phyloP scores from a whole-genome alignment of 1,140 invertebrate genomes.

The Brachionus koreanus region DNA sequence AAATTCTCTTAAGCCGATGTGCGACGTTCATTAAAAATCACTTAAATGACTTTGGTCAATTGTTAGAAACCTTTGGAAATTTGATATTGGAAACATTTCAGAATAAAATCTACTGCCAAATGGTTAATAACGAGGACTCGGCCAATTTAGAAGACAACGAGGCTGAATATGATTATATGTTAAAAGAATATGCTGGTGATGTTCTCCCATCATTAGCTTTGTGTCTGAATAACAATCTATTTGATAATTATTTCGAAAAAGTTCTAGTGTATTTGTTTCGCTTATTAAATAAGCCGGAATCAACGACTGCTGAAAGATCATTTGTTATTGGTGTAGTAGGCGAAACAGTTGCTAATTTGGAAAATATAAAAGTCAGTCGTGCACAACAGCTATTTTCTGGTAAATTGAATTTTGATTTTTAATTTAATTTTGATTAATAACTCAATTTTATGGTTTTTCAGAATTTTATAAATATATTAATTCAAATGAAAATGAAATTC shows the following conservation, averaged over 20 bases:
- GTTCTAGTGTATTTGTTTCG: conserved; percentile 16
- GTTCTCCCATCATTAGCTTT: conserved; percentile 31
- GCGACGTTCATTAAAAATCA: background rate
- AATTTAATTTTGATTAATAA: no score
- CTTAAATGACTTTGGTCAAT: background rate
- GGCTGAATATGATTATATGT: conserved; percentile 42
- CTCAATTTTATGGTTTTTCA: background rate
- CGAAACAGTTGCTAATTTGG: conserved; percentile 23
- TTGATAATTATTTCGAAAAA: conserved; percentile 42
- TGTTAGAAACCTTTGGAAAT: conserved; percentile 23
- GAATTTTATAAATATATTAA: conserved; percentile 34
- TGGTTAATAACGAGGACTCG: conserved; percentile 21
- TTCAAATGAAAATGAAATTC: background rate
- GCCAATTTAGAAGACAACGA: conserved; percentile 4
- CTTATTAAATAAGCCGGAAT: conserved; percentile 8
- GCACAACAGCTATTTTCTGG: background rate
- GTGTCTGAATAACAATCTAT: background rate
- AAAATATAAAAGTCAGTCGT: background rate
- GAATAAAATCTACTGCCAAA: conserved; percentile 43
- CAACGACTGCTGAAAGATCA: conserved; percentile 25
- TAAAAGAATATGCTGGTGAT: conserved; percentile 43
- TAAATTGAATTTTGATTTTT: background rate
- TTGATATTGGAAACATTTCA: conserved; percentile 40
- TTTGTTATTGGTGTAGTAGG: conserved; percentile 42
- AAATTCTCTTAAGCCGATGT: conserved; percentile 34